phyloP scores from a whole-genome alignment of 2,888 invertebrate genomes.

The Cabera pusaria region DNA sequence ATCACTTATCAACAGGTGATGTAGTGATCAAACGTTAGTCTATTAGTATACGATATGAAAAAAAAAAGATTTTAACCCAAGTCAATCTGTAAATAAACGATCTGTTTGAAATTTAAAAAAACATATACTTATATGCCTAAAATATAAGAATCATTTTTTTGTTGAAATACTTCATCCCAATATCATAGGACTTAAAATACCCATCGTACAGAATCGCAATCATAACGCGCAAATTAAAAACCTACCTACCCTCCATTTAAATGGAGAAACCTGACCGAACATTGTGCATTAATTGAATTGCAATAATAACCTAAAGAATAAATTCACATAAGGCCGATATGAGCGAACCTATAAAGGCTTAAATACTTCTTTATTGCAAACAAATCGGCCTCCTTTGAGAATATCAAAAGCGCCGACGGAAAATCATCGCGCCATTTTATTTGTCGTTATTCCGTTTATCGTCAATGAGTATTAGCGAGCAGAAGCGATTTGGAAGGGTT shows the following conservation, averaged over 20 bases:
- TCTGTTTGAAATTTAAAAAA: no score
- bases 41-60: no score
- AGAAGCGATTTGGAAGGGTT: constrained; percentile 37
- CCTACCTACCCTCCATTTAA: constrained; percentile 38
- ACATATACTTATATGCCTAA: no score
- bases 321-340: constrained; percentile 69
- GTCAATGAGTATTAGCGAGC: constrained; percentile 44
- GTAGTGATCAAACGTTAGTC: no score
- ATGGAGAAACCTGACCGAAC: constrained; percentile 62
- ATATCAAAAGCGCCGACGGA: constrained; percentile 65
- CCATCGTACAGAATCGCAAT: constrained; percentile 4
- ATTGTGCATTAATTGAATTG: constrained; percentile 77
- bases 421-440: constrained; percentile 65
- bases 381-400: constrained; percentile 80
- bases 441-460: constrained; percentile 60
- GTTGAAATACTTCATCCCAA: no score
- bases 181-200: no score
- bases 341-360: constrained; percentile 50
- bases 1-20: no score
- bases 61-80: no score
- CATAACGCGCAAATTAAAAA: constrained; percentile 8
- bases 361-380: constrained; percentile 78
- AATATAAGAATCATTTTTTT: no score
- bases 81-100: no score
- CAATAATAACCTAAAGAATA: constrained; percentile 76